Evolutionary conservation across 2,113 vertebrate species (phyloP).

Genomic region (Baryphthengus martii): DNA sequence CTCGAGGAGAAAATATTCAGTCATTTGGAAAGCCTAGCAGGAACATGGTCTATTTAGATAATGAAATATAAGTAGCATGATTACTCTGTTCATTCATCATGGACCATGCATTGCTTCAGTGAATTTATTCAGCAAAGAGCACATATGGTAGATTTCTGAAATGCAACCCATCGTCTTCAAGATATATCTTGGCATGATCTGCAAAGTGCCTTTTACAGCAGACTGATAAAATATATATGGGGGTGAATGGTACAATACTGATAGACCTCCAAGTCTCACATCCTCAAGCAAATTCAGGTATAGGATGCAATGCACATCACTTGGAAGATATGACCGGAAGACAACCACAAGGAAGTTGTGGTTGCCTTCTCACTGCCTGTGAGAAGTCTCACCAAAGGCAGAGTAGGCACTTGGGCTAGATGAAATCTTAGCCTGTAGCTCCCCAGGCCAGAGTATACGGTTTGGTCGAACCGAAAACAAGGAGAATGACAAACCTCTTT

Average conservation of each 20-base stretch:
- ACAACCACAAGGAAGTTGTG: neutral
- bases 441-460: neutral
- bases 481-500: neutral
- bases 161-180: neutral
- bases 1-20: neutral
- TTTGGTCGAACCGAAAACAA: neutral
- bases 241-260: neutral
- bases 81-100: neutral
- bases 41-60: neutral
- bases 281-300: neutral
- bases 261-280: neutral
- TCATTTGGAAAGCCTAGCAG: neutral
- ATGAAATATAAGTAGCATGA: neutral
- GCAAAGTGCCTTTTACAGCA: neutral
- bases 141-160: neutral
- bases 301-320: neutral
- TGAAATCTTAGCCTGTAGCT: neutral
- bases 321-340: neutral
- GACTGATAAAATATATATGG: neutral
- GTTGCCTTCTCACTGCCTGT: too few relatives aligned
- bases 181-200: neutral
- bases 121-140: neutral
- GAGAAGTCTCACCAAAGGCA: neutral
- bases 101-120: neutral
- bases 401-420: neutral